Percentiles rank a stretch among this genome's conserved stretches.
phyloP scores from a whole-genome alignment of 1,140 invertebrate genomes.

The Drosophila nannoptera region DNA sequence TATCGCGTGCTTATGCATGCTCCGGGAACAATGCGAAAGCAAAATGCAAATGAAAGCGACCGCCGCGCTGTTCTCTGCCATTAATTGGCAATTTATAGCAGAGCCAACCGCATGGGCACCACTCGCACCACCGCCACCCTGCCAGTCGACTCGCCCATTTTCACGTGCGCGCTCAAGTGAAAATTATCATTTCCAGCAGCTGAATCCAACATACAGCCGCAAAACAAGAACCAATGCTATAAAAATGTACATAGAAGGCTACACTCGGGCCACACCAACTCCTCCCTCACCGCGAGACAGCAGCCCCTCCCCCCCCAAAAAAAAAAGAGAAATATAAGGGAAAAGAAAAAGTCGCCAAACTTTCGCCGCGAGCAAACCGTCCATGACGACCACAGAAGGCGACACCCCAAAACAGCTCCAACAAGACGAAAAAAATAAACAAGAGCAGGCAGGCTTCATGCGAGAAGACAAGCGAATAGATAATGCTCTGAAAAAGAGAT shows the following conservation, averaged over 20 bases:
- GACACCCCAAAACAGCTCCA: conserved; percentile 29
- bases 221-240: conserved; percentile 60
- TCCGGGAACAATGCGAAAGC: conserved; percentile 37
- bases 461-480: neutral
- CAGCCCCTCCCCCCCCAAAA: conserved; percentile 1
- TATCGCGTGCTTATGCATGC: conserved; percentile 10
- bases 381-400: conserved; percentile 60
- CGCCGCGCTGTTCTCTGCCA: conserved; percentile 48
- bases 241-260: conserved; percentile 60
- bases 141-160: conserved; percentile 30
- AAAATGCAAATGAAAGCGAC: conserved; percentile 65
- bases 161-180: conserved; percentile 69
- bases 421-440: conserved; percentile 25
- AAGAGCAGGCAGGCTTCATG: conserved; percentile 15
- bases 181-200: conserved; percentile 76
- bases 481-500: neutral
- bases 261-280: conserved; percentile 26
- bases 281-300: neutral
- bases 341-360: conserved; percentile 60
- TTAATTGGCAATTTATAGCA: conserved; percentile 75
- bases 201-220: conserved; percentile 41
- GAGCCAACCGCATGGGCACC: conserved; percentile 28
- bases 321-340: neutral
- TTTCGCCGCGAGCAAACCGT: conserved; percentile 62
- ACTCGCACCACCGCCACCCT: neutral